Percentiles rank a stretch among this genome's conserved stretches.
Evolutionary conservation across 2,113 vertebrate genomes (phyloP).

Genomic region (Oxyruncus cristatus): DNA sequence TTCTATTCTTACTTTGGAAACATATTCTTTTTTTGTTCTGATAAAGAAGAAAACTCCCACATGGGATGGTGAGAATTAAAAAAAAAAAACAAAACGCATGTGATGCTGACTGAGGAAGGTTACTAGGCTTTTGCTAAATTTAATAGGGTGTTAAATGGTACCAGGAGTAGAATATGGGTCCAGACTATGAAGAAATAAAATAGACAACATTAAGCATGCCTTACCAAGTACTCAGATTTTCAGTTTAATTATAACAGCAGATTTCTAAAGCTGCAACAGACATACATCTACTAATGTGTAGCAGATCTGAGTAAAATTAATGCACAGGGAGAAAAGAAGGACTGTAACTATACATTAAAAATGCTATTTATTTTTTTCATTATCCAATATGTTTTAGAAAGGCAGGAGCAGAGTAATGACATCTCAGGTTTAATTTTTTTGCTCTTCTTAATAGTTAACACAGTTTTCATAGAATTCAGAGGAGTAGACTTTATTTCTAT

Average conservation of each 20-base stretch:
- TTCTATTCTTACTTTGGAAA: constrained; percentile 30
- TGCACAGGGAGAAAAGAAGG: background rate
- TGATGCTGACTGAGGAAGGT: background rate
- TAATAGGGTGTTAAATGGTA: background rate
- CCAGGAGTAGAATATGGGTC: background rate
- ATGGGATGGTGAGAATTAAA: background rate
- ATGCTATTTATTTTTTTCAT: constrained; percentile 4
- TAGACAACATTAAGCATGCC: background rate
- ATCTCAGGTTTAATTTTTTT: constrained; percentile 33
- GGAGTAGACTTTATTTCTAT: background rate
- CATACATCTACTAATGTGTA: background rate
- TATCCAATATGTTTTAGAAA: background rate
- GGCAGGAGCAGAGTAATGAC: background rate
- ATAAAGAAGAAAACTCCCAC: background rate
- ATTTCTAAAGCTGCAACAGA: background rate
- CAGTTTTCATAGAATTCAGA: constrained; percentile 35
- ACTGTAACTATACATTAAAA: background rate
- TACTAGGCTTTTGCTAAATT: background rate
- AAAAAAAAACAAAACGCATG: background rate
- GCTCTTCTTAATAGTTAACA: background rate
- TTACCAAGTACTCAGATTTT: background rate
- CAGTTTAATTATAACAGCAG: background rate
- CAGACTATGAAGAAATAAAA: background rate
- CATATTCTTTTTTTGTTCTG: background rate
- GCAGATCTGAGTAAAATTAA: background rate